Base-by-base conservation (phyloP, 2,888 invertebrate species). In the Eledona agricola region DNA sequence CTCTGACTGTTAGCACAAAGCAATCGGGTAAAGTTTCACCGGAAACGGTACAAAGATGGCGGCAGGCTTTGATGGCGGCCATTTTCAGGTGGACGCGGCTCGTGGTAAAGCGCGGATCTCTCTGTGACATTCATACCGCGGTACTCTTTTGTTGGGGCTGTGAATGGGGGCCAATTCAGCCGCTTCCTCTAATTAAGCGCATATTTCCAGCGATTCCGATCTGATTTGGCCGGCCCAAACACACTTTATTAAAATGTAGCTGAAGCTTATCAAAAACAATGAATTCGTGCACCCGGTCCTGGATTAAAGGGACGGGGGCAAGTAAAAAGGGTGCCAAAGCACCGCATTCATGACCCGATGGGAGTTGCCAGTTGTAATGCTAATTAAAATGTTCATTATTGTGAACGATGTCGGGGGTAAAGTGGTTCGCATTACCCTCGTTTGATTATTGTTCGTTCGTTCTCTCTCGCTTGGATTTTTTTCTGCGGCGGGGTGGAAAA, bases 91-190 rank as follows among this genome's bases (percentile, higher is more conserved):
- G 19, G 37, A 23, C 53, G 52, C 51, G 54, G 58, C 51, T 25
- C 43, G 42, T 51, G 55, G 54, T 46, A 55, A 55, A 29, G 42
- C 29, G 51, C 60, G 60, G 60, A 43, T 20, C 22, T 13, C 54
- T 58, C 37, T 59, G 59, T 59, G 61, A 54, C 42, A 61, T 59
- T 47, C 32, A 61, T 59, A 60, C 58, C 53, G 51, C 37, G 26
- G 26, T 16, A 6, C 3, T 45, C 51, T 54, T 57, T 63, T 62
- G 60, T 62, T 38, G 15, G 13, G 50, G 60, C 60, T 58, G 61
- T 59, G 58, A 57, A 62, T 60, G 59, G 60, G 58, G 55, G 60
- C 59, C 58, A 60, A 62, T 63, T 60, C 60, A 63, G 35, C 55
- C 52, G 59, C 52, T 62, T 63, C 61, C 61, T 59, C 50, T 52